phyloP scores from a whole-genome alignment of 2,113 vertebrate genomes.

The Coptodon bakossiorum region DNA sequence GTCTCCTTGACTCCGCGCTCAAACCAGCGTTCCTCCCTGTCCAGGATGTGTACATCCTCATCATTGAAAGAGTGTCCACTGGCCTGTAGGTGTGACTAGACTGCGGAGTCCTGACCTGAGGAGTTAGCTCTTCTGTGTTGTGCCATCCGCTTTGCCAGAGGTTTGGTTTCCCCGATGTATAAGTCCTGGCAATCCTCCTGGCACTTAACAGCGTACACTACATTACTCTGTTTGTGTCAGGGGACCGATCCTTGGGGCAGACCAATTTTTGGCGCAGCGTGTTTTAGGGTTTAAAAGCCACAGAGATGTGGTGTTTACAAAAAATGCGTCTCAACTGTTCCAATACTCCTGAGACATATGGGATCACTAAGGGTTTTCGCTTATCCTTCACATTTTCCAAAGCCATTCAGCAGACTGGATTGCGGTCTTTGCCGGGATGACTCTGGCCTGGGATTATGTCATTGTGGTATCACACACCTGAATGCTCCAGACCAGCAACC shows the following conservation, averaged over 20 bases:
- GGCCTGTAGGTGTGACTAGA: not conserved
- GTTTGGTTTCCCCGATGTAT: not conserved
- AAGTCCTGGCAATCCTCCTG: not conserved
- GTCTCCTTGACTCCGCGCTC: not conserved
- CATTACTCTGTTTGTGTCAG: not conserved
- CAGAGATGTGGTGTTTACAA: not conserved
- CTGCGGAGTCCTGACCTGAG: not conserved
- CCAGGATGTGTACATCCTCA: too few species aligned
- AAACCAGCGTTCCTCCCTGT: not conserved
- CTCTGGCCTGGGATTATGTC: not conserved
- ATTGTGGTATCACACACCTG: not conserved
- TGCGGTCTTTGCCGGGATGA: rapidly evolving
- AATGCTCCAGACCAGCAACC: not conserved
- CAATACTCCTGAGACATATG: not conserved
- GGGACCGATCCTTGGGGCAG: not conserved
- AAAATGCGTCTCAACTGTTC: not conserved
- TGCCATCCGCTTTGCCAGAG: not conserved
- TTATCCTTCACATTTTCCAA: not conserved
- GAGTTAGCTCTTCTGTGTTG: not conserved
- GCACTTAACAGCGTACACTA: not conserved
- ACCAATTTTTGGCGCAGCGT: rapidly evolving
- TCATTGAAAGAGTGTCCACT: too few species aligned
- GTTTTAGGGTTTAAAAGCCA: not conserved
- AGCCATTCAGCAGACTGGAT: not conserved
- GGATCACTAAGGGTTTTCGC: not conserved